A percentile compares a stretch with the other conserved stretches of the same genome.
These are phyloP conservation scores for Gallinago jamesoni DNA, from an alignment of 2,113 vertebrate species.

Conservation along the genomic window DNA sequence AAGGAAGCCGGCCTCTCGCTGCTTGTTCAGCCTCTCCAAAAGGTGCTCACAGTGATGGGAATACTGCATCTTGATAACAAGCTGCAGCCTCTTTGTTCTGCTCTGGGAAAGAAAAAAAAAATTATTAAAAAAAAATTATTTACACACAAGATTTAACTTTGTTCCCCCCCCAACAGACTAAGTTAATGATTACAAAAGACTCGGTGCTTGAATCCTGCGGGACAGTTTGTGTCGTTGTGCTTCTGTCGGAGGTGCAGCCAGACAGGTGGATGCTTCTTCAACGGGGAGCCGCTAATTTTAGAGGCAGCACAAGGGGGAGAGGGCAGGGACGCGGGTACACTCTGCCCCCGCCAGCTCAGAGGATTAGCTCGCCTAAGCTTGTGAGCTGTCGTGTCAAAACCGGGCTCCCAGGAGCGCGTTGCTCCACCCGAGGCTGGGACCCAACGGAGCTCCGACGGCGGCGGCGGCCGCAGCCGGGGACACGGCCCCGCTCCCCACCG, in stretches of 20 bases:
- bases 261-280: neutral
- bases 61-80: slow-evolving; percentile 74
- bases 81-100: neutral
- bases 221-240: accelerated
- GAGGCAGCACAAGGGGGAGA: neutral
- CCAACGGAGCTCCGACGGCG: neutral
- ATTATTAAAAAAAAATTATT: neutral
- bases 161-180: accelerated
- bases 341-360: neutral
- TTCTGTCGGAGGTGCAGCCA: neutral
- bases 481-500: neutral
- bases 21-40: slow-evolving; percentile 83
- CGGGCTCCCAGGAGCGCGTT: accelerated
- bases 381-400: neutral
- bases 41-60: slow-evolving; percentile 85
- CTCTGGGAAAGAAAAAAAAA: slow-evolving; percentile 9
- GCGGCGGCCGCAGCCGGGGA: neutral
- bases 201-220: accelerated
- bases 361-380: neutral
- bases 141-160: neutral
- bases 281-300: neutral
- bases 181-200: neutral
- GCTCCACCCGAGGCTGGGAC: neutral
- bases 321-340: accelerated
- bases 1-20: slow-evolving; percentile 82